These are phyloP conservation scores for Rhadina sibilatrix DNA, from an alignment of 2,113 vertebrate species.

Conservation along the genomic window DNA sequence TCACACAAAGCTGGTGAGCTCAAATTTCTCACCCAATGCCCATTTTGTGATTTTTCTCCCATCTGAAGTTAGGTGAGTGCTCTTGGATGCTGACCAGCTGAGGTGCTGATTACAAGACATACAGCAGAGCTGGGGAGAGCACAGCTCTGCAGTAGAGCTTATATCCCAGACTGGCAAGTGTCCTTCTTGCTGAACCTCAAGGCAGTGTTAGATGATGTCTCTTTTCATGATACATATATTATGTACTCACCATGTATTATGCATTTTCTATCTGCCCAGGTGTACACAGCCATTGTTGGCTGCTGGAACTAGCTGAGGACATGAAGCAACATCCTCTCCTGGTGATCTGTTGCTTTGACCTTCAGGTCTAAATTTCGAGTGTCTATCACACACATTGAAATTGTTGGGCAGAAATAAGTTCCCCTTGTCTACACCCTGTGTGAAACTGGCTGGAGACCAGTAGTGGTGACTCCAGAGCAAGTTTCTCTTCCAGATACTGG, in stretches of 20 bases:
- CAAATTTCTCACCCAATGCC: neutral
- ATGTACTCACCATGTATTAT: neutral
- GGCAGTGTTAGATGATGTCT: neutral
- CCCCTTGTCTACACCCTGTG: accelerated
- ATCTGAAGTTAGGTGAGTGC: neutral
- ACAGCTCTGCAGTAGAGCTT: neutral
- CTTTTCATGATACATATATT: neutral
- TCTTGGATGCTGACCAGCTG: neutral
- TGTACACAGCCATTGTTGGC: neutral
- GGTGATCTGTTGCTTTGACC: neutral
- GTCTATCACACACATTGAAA: neutral
- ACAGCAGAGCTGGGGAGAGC: neutral
- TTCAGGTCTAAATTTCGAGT: neutral
- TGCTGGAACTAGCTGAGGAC: neutral
- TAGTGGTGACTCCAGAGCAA: neutral
- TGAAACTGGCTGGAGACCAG: neutral
- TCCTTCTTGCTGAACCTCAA: neutral
- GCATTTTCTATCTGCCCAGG: neutral
- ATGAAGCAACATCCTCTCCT: neutral
- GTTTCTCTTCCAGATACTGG: neutral
- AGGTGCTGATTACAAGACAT: neutral
- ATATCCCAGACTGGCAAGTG: neutral
- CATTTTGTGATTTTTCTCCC: neutral
- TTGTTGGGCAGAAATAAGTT: neutral
- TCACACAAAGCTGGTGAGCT: neutral